Percentiles rank a stretch among this genome's conserved stretches.
These are phyloP conservation scores for Eufriesea mexicana DNA, from an alignment of 1,140 invertebrate genomes.

Conservation along the genomic window DNA sequence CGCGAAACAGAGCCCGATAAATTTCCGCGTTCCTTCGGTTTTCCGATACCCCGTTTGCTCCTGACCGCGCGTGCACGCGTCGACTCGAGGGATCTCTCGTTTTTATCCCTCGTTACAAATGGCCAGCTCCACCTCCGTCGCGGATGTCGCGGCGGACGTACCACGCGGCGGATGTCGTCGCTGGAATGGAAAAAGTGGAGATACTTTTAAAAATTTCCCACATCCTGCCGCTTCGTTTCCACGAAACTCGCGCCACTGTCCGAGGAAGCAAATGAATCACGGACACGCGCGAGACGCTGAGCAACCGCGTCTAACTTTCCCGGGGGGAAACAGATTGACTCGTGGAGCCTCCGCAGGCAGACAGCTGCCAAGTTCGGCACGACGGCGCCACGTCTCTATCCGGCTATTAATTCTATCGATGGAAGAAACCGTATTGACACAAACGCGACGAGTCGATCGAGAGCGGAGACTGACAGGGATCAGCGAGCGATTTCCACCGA, in stretches of 20 bases:
- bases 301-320: conserved; percentile 5
- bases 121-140: not conserved
- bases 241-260: no score
- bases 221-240: no score
- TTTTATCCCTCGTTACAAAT: not conserved
- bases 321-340: not conserved
- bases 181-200: not conserved
- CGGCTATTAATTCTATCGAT: not conserved
- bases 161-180: not conserved
- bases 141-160: not conserved
- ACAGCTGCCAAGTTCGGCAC: conserved; percentile 17
- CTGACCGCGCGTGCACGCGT: not conserved
- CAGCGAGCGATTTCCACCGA: not conserved
- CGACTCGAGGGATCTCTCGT: not conserved
- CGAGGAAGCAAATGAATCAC: not conserved
- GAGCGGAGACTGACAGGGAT: not conserved
- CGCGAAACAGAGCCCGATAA: conserved; percentile 33
- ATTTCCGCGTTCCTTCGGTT: conserved; percentile 7
- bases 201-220: not conserved
- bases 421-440: conserved; percentile 10
- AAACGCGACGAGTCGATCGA: not conserved
- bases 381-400: conserved; percentile 12
- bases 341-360: not conserved
- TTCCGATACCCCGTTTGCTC: not conserved
- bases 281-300: not conserved